Percentiles rank a stretch among this genome's conserved stretches.
These are phyloP conservation scores for Pemphredon lugubris DNA, from an alignment of 2,888 invertebrate species.

Conservation along the genomic window DNA sequence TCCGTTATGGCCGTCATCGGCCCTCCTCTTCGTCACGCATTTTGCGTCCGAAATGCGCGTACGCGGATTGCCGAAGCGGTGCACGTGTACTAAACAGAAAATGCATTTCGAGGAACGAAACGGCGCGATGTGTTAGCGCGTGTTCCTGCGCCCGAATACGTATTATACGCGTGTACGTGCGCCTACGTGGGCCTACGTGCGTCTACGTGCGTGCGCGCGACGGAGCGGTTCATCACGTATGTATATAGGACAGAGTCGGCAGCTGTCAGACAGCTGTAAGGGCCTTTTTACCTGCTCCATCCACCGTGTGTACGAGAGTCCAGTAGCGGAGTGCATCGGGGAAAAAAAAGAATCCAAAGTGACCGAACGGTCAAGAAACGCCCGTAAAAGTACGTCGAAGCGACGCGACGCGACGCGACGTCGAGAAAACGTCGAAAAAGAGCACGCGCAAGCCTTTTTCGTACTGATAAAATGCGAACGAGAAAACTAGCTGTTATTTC, in stretches of 20 bases:
- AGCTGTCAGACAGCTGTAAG: conserved; percentile 81
- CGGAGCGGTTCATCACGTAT: conserved; percentile 76
- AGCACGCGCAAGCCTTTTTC: no score
- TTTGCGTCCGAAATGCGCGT: conserved; percentile 49
- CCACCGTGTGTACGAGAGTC: conserved; percentile 68
- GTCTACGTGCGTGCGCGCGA: conserved; percentile 47
- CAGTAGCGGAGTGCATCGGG: conserved; percentile 65
- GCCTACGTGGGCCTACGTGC: no score
- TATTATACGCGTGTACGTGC: conserved; percentile 20
- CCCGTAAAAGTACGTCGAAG: conserved; percentile 15
- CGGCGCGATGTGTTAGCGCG: conserved; percentile 3
- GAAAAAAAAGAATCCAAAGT: conserved; percentile 56
- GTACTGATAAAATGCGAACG: no score
- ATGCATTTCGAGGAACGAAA: conserved; percentile 44
- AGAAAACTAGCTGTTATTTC: not conserved
- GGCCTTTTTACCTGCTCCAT: conserved; percentile 80
- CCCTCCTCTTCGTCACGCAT: conserved; percentile 50
- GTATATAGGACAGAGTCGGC: conserved; percentile 80
- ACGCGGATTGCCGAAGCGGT: conserved; percentile 28
- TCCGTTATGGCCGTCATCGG: conserved; percentile 73
- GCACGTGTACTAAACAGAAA: conserved; percentile 62
- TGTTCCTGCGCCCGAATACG: conserved; percentile 1
- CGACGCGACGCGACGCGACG: not conserved
- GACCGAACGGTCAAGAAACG: conserved; percentile 22
- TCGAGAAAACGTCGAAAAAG: not conserved